These are phyloP conservation scores for Eurosta solidaginis DNA, from an alignment of 1,140 invertebrate species.

Conservation along the genomic window DNA sequence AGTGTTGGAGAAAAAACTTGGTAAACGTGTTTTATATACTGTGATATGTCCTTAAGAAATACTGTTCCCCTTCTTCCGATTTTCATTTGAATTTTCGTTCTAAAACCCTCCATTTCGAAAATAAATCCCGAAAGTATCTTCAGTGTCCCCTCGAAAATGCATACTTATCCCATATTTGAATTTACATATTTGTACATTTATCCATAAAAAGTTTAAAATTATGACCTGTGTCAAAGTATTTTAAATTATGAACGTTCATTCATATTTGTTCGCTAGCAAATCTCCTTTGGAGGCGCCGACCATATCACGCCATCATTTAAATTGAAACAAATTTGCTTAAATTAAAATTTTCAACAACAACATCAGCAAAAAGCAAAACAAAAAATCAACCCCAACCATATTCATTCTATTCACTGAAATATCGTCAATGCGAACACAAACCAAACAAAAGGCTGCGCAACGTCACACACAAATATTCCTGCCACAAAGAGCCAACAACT, in stretches of 20 bases:
- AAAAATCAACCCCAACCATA: slow-evolving; percentile 5
- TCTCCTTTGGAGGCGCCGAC: not conserved
- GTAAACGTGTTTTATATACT: too few relatives aligned
- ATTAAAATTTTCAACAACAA: not conserved
- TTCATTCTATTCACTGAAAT: too few relatives aligned
- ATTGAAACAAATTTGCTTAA: slow-evolving; percentile 11
- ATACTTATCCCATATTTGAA: not conserved
- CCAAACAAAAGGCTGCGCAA: not conserved
- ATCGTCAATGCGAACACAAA: too few relatives aligned
- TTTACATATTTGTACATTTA: too few relatives aligned
- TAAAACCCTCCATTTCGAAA: too few relatives aligned
- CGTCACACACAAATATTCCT: not conserved
- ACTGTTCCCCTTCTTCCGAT: too few relatives aligned
- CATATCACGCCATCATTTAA: not conserved
- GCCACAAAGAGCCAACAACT: not conserved
- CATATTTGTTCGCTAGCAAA: not conserved
- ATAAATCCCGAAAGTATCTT: too few relatives aligned
- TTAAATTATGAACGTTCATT: not conserved
- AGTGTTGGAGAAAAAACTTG: too few relatives aligned
- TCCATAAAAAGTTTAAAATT: not conserved
- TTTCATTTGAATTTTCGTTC: too few relatives aligned
- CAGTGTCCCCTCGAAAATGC: not conserved
- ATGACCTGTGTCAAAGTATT: slow-evolving; percentile 15
- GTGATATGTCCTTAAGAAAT: too few relatives aligned
- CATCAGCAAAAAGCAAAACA: not conserved